Percentiles rank a stretch among this genome's conserved stretches.
These are phyloP conservation scores for Parnassius mnemosyne DNA, from an alignment of 2,888 invertebrate genomes.

Conservation along the genomic window DNA sequence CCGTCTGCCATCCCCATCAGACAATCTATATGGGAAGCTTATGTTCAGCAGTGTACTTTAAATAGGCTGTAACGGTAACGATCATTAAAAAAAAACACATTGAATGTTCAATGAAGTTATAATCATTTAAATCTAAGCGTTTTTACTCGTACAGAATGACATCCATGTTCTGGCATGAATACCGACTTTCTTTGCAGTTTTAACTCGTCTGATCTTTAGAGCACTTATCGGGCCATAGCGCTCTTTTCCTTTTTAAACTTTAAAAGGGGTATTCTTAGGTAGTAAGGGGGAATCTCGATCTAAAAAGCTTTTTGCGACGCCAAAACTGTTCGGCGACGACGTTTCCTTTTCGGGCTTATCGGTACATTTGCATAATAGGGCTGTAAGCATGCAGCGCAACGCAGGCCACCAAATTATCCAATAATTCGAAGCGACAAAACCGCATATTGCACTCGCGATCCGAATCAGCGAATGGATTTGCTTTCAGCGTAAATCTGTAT, in stretches of 20 bases:
- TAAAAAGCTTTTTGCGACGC: constrained; percentile 21
- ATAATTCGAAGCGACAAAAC: constrained; percentile 28
- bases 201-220: constrained; percentile 5
- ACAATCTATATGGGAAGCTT: no score
- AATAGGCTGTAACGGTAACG: no score
- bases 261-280: constrained; percentile 20
- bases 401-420: constrained; percentile 30
- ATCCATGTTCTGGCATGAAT: background rate
- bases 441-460: constrained; percentile 18
- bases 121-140: background rate
- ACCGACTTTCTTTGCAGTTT: background rate
- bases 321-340: constrained; percentile 16
- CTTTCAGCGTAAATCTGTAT: no score
- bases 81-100: background rate
- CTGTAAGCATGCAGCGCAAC: constrained; percentile 27
- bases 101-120: background rate
- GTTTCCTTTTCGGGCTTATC: constrained; percentile 27
- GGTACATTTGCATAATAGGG: constrained; percentile 37
- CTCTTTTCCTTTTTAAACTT: constrained; percentile 19
- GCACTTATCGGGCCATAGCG: constrained; percentile 13
- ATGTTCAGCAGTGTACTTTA: no score
- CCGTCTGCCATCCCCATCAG: no score
- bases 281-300: constrained; percentile 20
- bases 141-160: background rate
- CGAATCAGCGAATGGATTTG: background rate